Evolutionary conservation across 2,113 vertebrate species (phyloP), one percentile per base, ranked within the genome.

Genomic region (Synodontis membranacea): DNA sequence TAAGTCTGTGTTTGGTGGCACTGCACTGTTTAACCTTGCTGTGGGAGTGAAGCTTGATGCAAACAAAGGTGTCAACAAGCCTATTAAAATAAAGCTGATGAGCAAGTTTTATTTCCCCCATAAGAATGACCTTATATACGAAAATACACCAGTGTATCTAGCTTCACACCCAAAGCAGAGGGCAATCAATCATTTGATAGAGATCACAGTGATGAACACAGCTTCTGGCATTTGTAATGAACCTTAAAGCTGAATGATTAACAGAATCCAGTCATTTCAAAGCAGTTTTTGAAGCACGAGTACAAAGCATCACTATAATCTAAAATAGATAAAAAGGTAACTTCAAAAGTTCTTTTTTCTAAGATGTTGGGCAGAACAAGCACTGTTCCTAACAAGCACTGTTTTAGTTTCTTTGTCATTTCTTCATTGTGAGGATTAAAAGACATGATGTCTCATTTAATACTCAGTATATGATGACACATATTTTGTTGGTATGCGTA

Each of bases 1-100:
- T 82, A 48, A 62, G 80, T 39, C 11, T 60, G 50, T 60, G 50
- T 84, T 80, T 46, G 25, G n/a, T 74, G 28, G 60, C 82, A 80
- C n/a, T 64, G 58, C 23, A 58, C 31, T 60, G 39, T 50, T 56
- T 60, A 60, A 82, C 50, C 66, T 37, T 31, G 28, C 31, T 19
- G 74, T 48, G 48, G n/a, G 48, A 54, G 48, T 52, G 15, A 54
- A 12, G 28, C 31, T 52, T 34, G 48, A 52, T 48, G 39, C 39
- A 84, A 70, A n/a, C n/a, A n/a, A n/a, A n/a, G n/a, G n/a, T 34
- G 37, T 14, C 74, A 48, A 76, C 44, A 76, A 79, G 23, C 48
- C 11, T 7, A 50, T 3, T n/a, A 6, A 79, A 50, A 50, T 50
- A 31, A 14, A 76, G 28, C 74, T 76, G 74, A 76, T 76, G 28